Evolutionary conservation across 2,888 invertebrate species (phyloP).

Genomic region (Mantis religiosa): DNA sequence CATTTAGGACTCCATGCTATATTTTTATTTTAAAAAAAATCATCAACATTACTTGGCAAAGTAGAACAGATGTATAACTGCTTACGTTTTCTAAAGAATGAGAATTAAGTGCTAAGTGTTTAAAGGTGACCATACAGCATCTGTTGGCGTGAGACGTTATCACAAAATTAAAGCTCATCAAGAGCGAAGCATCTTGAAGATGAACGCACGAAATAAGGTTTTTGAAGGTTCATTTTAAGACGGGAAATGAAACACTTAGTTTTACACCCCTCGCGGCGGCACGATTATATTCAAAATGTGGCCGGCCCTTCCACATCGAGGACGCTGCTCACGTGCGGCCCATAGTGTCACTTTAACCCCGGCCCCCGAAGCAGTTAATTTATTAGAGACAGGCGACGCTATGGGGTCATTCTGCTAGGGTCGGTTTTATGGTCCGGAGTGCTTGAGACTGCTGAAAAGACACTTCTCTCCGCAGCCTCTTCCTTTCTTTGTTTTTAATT

Average conservation of each 20-base stretch:
- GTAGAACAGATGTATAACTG: too few species aligned
- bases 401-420: background rate
- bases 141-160: too few species aligned
- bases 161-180: background rate
- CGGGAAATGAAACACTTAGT: background rate
- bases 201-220: background rate
- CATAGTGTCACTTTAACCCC: background rate
- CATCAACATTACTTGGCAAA: too few species aligned
- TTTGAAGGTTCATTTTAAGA: background rate
- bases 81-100: too few species aligned
- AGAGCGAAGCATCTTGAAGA: background rate
- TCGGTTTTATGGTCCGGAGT: background rate
- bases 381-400: background rate
- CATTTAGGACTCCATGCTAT: too few species aligned
- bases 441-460: background rate
- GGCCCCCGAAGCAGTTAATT: background rate
- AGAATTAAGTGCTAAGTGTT: too few species aligned
- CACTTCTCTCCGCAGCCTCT: background rate
- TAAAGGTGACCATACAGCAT: too few species aligned
- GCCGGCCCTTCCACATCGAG: background rate
- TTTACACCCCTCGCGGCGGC: background rate
- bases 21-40: too few species aligned
- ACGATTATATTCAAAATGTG: background rate
- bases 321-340: background rate
- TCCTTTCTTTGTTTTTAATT: background rate